Base-by-base conservation (phyloP, 2,888 invertebrate species). In the Drosophila mimetica region DNA sequence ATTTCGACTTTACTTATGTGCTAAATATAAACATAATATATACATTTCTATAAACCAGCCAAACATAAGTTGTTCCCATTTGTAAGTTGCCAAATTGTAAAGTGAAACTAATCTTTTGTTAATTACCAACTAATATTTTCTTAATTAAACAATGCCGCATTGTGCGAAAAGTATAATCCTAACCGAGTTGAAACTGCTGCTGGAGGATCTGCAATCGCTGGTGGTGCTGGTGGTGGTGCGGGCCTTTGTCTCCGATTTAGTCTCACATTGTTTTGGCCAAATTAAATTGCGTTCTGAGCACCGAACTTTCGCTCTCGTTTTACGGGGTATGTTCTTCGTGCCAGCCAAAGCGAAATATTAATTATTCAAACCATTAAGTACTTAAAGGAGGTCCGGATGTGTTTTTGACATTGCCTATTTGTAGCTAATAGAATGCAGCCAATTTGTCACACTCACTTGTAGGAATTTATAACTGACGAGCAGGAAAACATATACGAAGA, bases 331-430 rank as follows among this genome's bases (percentile, higher is more conserved):
- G 47, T 67, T 53, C 47, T 51, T 46, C 1, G 18, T 4, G 44
- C 37, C 36, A 9, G 32, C 7, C 22, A 61, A 51, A 47, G 50
- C 36, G 18, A 9, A 69, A 34, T 71, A 78, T 63, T 73, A 74
- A 86, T 81, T 79, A 82, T 66, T 74, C 75, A 79, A 75, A 70
- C 59, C 71, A 86, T 86, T 86, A 54, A 71, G 48, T 77, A 66
- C 52, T 36, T 28, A 57, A 61, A 60, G 60, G 47, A 39, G 61
- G 47, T 58, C 36, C 48, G 14, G 54, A 58, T 34, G 20, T 61
- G 65, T 53, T 36, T 41, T 25, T 48, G 42, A 59, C 60, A 59
- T 13, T 16, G 20, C 22, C 37, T 44, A 41, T 39, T 37, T 42
- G 51, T 42, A 34, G 42, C 42, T 28, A 51, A 51, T 51, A 41